Base-by-base conservation (phyloP, 2,113 vertebrate genomes). In the Lagopus muta region DNA sequence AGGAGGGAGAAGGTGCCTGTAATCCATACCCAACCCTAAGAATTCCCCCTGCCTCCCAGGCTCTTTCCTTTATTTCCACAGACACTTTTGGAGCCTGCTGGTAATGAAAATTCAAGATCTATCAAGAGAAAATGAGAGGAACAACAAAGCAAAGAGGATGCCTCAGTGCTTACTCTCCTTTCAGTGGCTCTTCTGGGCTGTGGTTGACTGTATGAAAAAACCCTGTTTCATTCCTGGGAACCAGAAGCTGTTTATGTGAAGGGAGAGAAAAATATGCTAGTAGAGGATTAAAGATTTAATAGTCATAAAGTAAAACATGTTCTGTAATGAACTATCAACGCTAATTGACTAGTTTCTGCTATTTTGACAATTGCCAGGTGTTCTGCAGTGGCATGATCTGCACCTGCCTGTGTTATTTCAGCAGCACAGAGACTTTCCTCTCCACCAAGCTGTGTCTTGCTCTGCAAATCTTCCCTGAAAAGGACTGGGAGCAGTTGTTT, bases 291-390 rank as follows among this genome's bases (percentile, higher is more conserved):
- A 89, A 92, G 82, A 86, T 83, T 72, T 94, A 86, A 83, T 52
- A 83, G 73, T 81, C 47, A 85, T 80, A 81, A 86, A 69, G 55
- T 50, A 82, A 40, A 88, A 88, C 67, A 78, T 42, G 72, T 18
- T 88, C 69, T 86, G 27, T 86, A 90, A 86, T 91, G 76, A 91
- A 90, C 73, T 69, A 91, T 88, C 89, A 94, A 92, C 79, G 83
- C 11, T 50, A 89, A 52, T 15, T 86, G 79, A 57, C 64, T 86
- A 4, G 47, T 69, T 94, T 89, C 76, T 90, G 61, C 61, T 88
- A 61, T 42, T 86, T 83, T 81, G 76, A 83, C 88, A 81, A 16
- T 61, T 2, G 7, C 82, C 73, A 78, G 94, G 91, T 94, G 86
- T 69, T 93, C 57, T 86, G 82, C 61, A 94, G 79, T 27, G 90